phyloP scores from a whole-genome alignment of 1,140 invertebrate species.

The Holcopasites calliopsidis region DNA sequence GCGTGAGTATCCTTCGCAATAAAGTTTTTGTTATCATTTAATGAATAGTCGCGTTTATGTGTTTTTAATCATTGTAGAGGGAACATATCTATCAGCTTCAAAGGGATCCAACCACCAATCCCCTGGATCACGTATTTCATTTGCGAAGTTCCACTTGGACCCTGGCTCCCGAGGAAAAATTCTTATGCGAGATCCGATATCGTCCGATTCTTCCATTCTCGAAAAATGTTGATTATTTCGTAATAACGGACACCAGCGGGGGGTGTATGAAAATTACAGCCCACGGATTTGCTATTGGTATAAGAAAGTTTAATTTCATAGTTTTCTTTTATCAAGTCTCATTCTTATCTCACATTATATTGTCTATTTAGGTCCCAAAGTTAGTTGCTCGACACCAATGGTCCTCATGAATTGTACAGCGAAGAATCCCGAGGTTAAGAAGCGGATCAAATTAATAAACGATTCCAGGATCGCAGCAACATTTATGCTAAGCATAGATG shows the following conservation, averaged over 20 bases:
- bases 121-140: constrained; percentile 68
- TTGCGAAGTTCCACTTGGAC: constrained; percentile 64
- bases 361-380: constrained; percentile 18
- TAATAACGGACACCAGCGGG: constrained; percentile 46
- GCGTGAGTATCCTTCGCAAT: constrained; percentile 54
- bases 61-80: constrained; percentile 35
- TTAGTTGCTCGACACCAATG: constrained; percentile 17
- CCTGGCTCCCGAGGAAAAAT: constrained; percentile 50
- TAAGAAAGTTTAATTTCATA: too few relatives aligned
- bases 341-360: neutral
- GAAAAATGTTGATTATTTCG: constrained; percentile 68
- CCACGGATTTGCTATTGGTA: constrained; percentile 60
- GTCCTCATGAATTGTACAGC: constrained; percentile 31
- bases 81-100: constrained; percentile 57
- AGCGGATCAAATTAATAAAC: constrained; percentile 63
- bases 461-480: constrained; percentile 57
- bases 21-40: too few relatives aligned
- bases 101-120: constrained; percentile 65
- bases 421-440: constrained; percentile 42
- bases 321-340: too few relatives aligned
- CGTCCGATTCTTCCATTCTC: constrained; percentile 46
- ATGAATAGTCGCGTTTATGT: neutral
- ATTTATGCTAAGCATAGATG: constrained; percentile 66
- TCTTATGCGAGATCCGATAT: constrained; percentile 63
- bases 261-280: constrained; percentile 45